Percentiles rank a stretch among this genome's conserved stretches.
Evolutionary conservation across 2,888 invertebrate species (phyloP).

Genomic region (Lepas anatifera): DNA sequence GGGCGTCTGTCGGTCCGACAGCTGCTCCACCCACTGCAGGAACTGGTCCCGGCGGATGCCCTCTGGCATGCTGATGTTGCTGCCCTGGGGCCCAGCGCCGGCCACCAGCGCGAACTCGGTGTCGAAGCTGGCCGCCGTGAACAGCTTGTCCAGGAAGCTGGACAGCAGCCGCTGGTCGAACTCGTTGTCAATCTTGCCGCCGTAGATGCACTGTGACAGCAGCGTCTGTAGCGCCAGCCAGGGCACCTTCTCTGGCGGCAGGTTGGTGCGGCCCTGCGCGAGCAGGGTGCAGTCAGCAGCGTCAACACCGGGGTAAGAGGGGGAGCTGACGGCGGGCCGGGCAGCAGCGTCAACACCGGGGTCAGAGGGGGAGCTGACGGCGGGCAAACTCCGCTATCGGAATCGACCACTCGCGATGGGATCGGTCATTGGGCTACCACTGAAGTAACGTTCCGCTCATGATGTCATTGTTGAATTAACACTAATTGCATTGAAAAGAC

Average conservation of each 20-base stretch:
- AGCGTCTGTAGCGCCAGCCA: constrained; percentile 96
- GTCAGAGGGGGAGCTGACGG: no score
- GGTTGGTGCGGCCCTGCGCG: constrained; percentile 78
- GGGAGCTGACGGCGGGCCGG: no score
- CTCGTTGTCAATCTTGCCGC: constrained; percentile 98
- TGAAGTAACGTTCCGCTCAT: no score
- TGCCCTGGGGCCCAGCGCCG: constrained; percentile 30
- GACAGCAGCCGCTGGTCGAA: constrained; percentile 89
- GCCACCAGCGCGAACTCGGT: constrained; percentile 81
- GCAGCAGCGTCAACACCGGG: no score
- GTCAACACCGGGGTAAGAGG: neutral
- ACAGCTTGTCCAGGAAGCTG: constrained; percentile 83
- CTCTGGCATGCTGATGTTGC: constrained; percentile 93
- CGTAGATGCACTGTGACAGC: constrained; percentile 95
- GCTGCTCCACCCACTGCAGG: constrained; percentile 90
- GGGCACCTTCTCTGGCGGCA: constrained; percentile 96
- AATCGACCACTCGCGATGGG: no score
- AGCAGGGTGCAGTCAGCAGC: neutral
- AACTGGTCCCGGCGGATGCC: constrained; percentile 92
- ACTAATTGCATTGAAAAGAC: no score
- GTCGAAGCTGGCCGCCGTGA: constrained; percentile 91
- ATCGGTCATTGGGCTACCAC: neutral
- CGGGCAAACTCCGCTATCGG: no score
- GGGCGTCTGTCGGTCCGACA: constrained; percentile 73
- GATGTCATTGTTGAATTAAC: no score